Evolutionary conservation across 2,888 invertebrate genomes (phyloP).

Genomic region (Globia sparganii): DNA sequence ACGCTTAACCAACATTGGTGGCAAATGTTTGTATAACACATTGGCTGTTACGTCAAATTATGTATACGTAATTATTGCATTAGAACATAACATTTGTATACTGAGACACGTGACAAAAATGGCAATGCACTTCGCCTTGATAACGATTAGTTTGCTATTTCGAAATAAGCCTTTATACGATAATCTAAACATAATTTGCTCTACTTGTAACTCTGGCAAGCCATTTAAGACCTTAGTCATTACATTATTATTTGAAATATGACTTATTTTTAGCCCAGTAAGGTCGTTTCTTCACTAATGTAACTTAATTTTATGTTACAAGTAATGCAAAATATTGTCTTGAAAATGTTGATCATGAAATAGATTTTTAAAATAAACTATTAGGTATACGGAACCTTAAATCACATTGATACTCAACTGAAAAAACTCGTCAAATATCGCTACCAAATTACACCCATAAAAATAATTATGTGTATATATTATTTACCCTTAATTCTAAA

Average conservation of each 20-base stretch:
- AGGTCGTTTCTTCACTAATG: not conserved
- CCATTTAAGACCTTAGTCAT: not conserved
- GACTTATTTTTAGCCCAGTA: not conserved
- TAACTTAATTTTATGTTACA: not conserved
- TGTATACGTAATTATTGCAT: conserved; percentile 10
- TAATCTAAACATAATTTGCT: conserved; percentile 11
- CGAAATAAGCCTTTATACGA: not conserved
- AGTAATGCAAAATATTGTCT: not conserved
- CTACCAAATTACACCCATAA: not conserved
- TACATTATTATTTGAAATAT: not conserved
- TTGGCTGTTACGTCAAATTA: conserved; percentile 25
- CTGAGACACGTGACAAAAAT: conserved; percentile 8
- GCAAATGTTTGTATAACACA: conserved; percentile 25
- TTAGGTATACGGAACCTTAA: conserved; percentile 19
- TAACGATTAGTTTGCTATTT: conserved; percentile 17
- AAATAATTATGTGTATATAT: not conserved
- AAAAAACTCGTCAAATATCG: conserved; percentile 3
- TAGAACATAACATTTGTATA: not conserved
- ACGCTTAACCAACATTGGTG: conserved; percentile 3
- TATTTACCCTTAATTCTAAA: not conserved
- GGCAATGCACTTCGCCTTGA: conserved; percentile 43
- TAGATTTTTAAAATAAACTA: not conserved
- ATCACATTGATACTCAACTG: conserved; percentile 43
- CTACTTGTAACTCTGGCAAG: not conserved
- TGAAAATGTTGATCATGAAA: not conserved